Evolutionary conservation across 2,888 invertebrate genomes (phyloP).

Genomic region (Idaea aversata): DNA sequence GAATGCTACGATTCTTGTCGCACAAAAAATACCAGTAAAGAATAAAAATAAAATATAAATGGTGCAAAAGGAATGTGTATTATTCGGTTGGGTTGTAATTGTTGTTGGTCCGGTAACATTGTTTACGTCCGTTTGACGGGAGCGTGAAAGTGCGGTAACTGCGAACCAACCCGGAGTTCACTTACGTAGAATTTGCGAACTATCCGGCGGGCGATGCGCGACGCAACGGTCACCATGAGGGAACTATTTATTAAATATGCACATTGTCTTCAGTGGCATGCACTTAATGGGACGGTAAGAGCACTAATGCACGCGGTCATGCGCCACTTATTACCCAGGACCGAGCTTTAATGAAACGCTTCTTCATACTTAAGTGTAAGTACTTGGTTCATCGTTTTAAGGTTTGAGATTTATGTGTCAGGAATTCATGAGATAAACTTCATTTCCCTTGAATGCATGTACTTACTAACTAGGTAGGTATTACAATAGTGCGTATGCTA

Average conservation of each 20-base stretch:
- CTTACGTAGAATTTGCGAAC: constrained; percentile 51
- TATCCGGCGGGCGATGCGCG: constrained; percentile 48
- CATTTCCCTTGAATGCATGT: not conserved
- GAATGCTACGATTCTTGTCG: not conserved
- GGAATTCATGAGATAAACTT: not conserved
- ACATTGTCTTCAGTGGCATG: constrained; percentile 38
- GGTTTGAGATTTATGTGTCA: not conserved
- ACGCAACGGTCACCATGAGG: constrained; percentile 37
- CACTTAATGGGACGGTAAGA: constrained; percentile 34
- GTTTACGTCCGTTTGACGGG: constrained; percentile 32
- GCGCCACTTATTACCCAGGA: constrained; percentile 25
- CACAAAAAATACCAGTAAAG: constrained; percentile 29
- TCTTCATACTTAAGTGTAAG: constrained; percentile 14
- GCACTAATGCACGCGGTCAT: constrained; percentile 28
- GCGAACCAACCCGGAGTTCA: constrained; percentile 43
- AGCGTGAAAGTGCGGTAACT: constrained; percentile 32
- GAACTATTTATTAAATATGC: constrained; percentile 51
- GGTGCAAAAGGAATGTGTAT: constrained; percentile 42
- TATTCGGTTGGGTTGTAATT: constrained; percentile 33
- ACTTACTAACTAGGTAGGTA: not conserved
- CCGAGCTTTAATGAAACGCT: constrained; percentile 16
- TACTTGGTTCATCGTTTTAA: not conserved
- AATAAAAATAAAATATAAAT: constrained; percentile 32
- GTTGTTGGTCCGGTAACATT: constrained; percentile 30
- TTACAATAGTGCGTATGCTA: too few relatives aligned